A percentile compares a stretch with the other conserved stretches of the same genome.
Conservation (phyloP, 2,113 vertebrate species). For the Nicator chloris region DNA sequence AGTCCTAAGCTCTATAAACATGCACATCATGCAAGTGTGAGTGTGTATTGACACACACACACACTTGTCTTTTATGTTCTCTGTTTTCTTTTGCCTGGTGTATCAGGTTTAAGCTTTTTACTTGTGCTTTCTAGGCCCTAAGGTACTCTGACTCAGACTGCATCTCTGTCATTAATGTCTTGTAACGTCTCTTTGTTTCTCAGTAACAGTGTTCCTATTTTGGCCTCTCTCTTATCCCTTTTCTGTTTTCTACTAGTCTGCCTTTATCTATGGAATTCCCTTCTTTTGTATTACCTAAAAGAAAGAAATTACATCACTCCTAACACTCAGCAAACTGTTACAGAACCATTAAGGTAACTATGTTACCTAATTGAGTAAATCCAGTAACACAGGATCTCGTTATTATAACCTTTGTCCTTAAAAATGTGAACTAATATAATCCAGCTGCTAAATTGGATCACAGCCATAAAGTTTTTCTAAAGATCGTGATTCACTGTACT, state of each 20-base stretch:
- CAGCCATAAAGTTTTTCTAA: slow-evolving; percentile 34
- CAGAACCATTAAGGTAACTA: slow-evolving; percentile 6
- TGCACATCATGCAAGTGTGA: rapidly evolving
- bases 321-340: neutral
- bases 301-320: neutral
- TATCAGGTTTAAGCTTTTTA: neutral
- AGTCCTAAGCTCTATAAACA: neutral
- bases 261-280: neutral
- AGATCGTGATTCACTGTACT: slow-evolving; percentile 22
- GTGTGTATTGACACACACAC: neutral
- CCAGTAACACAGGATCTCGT: neutral
- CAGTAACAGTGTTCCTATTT: neutral
- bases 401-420: slow-evolving; percentile 56
- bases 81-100: neutral
- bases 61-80: neutral
- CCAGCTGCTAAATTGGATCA: slow-evolving; percentile 17
- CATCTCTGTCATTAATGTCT: neutral
- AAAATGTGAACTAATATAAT: slow-evolving; percentile 42
- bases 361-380: slow-evolving; percentile 22
- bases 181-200: neutral
- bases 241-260: neutral
- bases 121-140: neutral
- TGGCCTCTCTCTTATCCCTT: neutral
- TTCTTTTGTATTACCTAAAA: neutral
- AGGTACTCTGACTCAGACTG: neutral